phyloP scores from a whole-genome alignment of 2,888 invertebrate species.

The Dexiosoma caninum region DNA sequence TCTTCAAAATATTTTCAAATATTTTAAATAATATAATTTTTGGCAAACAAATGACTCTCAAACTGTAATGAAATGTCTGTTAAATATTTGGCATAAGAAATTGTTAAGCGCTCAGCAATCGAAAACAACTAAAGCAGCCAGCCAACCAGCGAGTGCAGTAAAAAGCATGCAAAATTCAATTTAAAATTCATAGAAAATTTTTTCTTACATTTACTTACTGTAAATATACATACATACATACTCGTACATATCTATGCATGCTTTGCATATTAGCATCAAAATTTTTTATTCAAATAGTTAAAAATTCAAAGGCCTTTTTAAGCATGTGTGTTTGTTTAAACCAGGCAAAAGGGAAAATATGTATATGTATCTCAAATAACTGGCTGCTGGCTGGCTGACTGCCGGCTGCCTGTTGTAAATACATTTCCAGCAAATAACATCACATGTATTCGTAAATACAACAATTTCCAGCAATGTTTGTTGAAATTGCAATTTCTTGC shows the following conservation, averaged over 20 bases:
- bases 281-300: neutral
- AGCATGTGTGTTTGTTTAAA: neutral
- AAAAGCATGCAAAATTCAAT: constrained; percentile 1
- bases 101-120: constrained; percentile 24
- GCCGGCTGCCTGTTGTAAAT: constrained; percentile 27
- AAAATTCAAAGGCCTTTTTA: neutral
- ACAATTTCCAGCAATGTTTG: constrained; percentile 25
- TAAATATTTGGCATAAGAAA: constrained; percentile 13
- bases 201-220: neutral
- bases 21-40: constrained; percentile 60
- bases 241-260: too few species aligned
- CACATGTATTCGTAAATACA: too few species aligned
- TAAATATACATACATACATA: too few species aligned
- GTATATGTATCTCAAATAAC: constrained; percentile 27
- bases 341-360: neutral
- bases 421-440: constrained; percentile 16
- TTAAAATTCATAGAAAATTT: constrained; percentile 27
- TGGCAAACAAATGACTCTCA: constrained; percentile 60
- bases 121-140: constrained; percentile 5
- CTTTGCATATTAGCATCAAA: neutral
- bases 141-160: neutral
- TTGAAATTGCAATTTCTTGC: constrained; percentile 21
- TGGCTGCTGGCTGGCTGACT: constrained; percentile 30
- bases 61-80: constrained; percentile 35
- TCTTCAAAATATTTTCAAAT: constrained; percentile 3